phyloP scores from a whole-genome alignment of 2,113 vertebrate genomes.

The Notarius quadriscutis region DNA sequence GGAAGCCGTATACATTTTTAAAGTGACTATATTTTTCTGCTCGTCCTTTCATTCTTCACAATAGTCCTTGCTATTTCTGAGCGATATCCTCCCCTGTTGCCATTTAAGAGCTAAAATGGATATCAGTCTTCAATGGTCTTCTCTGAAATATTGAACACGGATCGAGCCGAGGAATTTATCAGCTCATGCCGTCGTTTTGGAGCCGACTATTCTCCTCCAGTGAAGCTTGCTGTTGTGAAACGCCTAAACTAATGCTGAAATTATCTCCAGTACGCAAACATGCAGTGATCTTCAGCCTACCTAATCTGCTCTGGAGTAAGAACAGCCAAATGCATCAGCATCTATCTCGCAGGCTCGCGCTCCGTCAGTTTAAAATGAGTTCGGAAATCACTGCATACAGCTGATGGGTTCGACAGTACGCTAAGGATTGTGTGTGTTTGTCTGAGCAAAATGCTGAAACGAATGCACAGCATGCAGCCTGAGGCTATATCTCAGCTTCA shows the following conservation, averaged over 20 bases:
- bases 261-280: conserved; percentile 34
- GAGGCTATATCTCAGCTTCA: conserved; percentile 16
- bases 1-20: conserved; percentile 67
- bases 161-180: conserved; percentile 52
- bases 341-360: conserved; percentile 26
- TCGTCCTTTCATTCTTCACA: conserved; percentile 47
- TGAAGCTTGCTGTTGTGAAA: conserved; percentile 27
- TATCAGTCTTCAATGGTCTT: conserved; percentile 54
- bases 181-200: conserved; percentile 34
- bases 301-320: conserved; percentile 40
- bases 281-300: conserved; percentile 38
- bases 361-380: conserved; percentile 32
- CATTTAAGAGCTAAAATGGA: conserved; percentile 57
- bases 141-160: conserved; percentile 51
- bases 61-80: conserved; percentile 56
- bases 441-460: conserved; percentile 12
- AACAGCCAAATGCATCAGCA: conserved; percentile 40
- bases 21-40: conserved; percentile 54
- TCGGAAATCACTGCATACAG: conserved; percentile 22
- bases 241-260: conserved; percentile 49
- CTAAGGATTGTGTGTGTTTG: conserved; percentile 1
- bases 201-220: conserved; percentile 44
- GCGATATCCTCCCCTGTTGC: conserved; percentile 55
- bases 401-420: not conserved
- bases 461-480: conserved; percentile 26